Evolutionary conservation across 2,113 vertebrate genomes (phyloP), one percentile per base, ranked within the genome.

Genomic region (Nannobrachium achirus): DNA sequence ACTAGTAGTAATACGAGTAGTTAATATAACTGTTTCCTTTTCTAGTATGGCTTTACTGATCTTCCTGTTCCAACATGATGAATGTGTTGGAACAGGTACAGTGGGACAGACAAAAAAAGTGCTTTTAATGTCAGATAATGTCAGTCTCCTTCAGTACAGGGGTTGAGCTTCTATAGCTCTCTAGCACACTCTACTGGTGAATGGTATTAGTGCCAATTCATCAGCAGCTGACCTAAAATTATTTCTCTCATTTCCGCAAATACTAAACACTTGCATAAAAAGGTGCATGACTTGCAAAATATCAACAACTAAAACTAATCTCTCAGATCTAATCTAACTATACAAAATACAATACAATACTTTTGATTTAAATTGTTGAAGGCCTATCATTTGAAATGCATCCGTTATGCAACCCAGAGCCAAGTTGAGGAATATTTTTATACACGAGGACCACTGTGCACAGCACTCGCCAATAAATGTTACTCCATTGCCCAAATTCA

Each of bases 131-230:
- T 14, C 14, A 13, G 6, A 18, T 4, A 33, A 4, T 33, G 0
- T 49, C 13, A 33, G 18, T 51, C 52, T 18, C 33, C 25, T 49
- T 3, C 14, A 50, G 40, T 19, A 20, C 10, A 15, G 42, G 8
- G 7, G 7, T 2, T 11, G 11, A 20, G 9, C 0, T 33, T 33
- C 52, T 40, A 11, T 48, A 56, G 51, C 63, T 10, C 14, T 65
- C 6, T 59, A 44, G 51, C 60, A 0, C 53, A 2, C 66, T 63
- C 79, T 81, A 10, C 63, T 59, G 80, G 71, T 65, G 20, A 65
- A 57, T 48, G 1, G 25, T 4, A 60, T 33, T 2, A 65, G 71
- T 60, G 60, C 8, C 9, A 18, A 15, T 15, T 57, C 9, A 15
- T 57, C 3, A 7, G 40, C n/a, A 40, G 8, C 25, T 33, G 25